Evolutionary conservation across 2,797 vertebrate genomes (phyloP).

Genomic region (Brotula barbata): DNA sequence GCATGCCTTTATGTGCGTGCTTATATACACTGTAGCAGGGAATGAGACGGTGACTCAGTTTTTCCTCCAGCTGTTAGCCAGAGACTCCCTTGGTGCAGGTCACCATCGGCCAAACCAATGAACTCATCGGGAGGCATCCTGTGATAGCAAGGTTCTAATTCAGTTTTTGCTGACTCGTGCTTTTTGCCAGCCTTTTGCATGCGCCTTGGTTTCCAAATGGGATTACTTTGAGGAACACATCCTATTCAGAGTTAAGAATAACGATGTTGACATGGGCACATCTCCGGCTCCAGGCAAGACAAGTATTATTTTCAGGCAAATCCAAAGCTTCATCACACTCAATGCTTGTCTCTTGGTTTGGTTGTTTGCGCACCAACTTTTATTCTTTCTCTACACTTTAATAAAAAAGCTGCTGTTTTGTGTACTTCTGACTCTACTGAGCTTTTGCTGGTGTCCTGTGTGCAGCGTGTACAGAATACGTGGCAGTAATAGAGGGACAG

Average conservation of each 20-base stretch:
- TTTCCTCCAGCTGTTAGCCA: conserved; percentile 73
- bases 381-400: neutral
- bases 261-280: conserved; percentile 29
- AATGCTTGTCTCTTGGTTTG: conserved; percentile 20
- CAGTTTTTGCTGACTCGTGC: conserved; percentile 63
- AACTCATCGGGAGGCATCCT: conserved; percentile 56
- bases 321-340: conserved; percentile 22
- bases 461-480: conserved; percentile 42
- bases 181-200: conserved; percentile 39
- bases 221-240: conserved; percentile 38
- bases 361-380: conserved; percentile 4
- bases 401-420: conserved; percentile 14
- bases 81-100: conserved; percentile 44
- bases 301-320: conserved; percentile 19
- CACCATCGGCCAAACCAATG: conserved; percentile 42
- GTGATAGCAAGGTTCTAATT: conserved; percentile 61
- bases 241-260: conserved; percentile 30
- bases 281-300: conserved; percentile 32
- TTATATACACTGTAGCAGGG: conserved; percentile 53
- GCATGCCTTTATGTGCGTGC: conserved; percentile 36
- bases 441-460: conserved; percentile 1
- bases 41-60: conserved; percentile 69
- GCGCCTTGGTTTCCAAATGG: conserved; percentile 41
- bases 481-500: conserved; percentile 57
- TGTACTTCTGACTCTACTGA: neutral